Evolutionary conservation across 2,888 invertebrate genomes (phyloP).

Genomic region (Ectemnius cavifrons): DNA sequence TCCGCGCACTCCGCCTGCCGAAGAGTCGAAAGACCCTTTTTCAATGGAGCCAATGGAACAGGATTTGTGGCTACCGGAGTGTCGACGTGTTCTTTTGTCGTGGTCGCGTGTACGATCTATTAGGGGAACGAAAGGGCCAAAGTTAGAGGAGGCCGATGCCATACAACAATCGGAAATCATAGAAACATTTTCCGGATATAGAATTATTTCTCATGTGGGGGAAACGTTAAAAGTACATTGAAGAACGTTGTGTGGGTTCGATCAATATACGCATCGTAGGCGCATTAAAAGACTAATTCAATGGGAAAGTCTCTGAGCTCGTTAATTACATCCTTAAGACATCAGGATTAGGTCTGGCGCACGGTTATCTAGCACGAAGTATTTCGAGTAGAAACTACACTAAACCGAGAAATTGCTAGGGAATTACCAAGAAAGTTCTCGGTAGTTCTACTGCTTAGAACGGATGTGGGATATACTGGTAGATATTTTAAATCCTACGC

Average conservation of each 20-base stretch:
- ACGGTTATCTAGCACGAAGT: too few species aligned
- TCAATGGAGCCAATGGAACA: neutral
- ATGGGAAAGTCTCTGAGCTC: constrained; percentile 46
- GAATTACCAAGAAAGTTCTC: too few species aligned
- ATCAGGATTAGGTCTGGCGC: constrained; percentile 43
- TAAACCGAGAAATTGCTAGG: neutral
- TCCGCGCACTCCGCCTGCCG: constrained; percentile 25
- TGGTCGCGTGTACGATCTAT: neutral
- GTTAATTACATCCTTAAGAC: constrained; percentile 52
- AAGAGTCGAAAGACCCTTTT: constrained; percentile 43
- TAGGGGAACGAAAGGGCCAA: neutral
- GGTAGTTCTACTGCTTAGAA: too few species aligned
- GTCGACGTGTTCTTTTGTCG: neutral
- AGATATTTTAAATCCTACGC: too few species aligned
- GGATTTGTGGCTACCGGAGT: constrained; percentile 14
- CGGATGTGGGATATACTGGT: too few species aligned
- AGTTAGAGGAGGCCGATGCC: neutral
- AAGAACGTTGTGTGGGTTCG: neutral
- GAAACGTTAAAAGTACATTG: neutral
- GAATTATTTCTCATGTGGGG: neutral
- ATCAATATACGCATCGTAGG: constrained; percentile 16
- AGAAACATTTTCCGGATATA: neutral
- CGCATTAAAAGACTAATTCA: constrained; percentile 53
- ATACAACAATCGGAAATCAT: neutral
- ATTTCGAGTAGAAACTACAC: too few species aligned